Evolutionary conservation across 2,888 invertebrate genomes (phyloP).

Genomic region (Melieria picta): DNA sequence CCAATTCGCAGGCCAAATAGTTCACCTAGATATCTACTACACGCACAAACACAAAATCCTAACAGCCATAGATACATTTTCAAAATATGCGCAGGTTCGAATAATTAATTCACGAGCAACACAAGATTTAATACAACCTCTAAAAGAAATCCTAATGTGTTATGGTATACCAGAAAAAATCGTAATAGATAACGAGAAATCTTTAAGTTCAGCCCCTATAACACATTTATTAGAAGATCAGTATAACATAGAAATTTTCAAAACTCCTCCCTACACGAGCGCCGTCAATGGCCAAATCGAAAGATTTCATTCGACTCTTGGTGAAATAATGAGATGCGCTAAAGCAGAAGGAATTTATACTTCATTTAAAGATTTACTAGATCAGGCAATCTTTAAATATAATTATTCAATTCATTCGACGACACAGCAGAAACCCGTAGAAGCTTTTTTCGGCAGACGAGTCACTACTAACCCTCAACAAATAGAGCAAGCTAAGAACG

Average conservation of each 20-base stretch:
- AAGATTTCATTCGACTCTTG: background rate
- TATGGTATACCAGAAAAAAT: slow-evolving; percentile 24
- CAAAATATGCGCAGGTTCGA: slow-evolving; percentile 20
- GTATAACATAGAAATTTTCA: background rate
- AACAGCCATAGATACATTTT: slow-evolving; percentile 25
- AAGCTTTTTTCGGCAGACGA: slow-evolving; percentile 2
- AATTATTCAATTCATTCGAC: slow-evolving; percentile 1
- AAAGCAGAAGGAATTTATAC: background rate
- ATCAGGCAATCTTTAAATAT: background rate
- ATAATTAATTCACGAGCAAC: slow-evolving; percentile 2
- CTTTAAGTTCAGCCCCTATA: slow-evolving; percentile 7
- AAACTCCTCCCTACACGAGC: slow-evolving; percentile 11
- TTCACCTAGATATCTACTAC: slow-evolving; percentile 23
- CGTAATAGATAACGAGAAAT: slow-evolving; percentile 14
- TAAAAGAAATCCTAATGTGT: slow-evolving; percentile 4
- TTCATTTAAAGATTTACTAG: background rate
- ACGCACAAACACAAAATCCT: slow-evolving; percentile 7
- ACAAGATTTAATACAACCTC: slow-evolving; percentile 16
- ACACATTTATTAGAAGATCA: background rate
- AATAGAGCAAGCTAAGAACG: slow-evolving; percentile 5
- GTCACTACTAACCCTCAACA: slow-evolving; percentile 4
- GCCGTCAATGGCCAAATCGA: background rate
- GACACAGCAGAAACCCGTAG: background rate
- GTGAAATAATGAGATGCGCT: too few species aligned
- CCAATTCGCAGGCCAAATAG: slow-evolving; percentile 18